A percentile compares a stretch with the other conserved stretches of the same genome.
Conservation (phyloP, 2,113 vertebrate genomes). For the Python bivittatus region DNA sequence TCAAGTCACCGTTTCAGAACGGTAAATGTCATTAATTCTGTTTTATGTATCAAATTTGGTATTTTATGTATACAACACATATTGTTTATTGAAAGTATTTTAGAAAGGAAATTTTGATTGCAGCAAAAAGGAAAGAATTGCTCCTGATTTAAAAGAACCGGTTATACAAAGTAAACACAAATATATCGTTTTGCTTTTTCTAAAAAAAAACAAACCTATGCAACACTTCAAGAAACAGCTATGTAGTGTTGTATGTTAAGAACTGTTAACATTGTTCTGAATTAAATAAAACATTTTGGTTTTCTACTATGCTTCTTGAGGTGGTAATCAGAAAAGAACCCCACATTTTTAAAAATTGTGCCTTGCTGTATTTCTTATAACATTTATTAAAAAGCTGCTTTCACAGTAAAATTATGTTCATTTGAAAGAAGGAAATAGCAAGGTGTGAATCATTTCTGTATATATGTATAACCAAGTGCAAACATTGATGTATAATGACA, state of each 20-base stretch:
- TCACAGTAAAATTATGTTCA: conserved; percentile 77
- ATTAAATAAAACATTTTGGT: conserved; percentile 75
- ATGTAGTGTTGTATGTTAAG: conserved; percentile 81
- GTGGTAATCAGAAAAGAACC: conserved; percentile 75
- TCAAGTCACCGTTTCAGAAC: conserved; percentile 62
- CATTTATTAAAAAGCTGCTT: conserved; percentile 88
- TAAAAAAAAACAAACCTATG: conserved; percentile 81
- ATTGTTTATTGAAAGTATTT: conserved; percentile 66
- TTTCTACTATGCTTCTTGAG: conserved; percentile 79
- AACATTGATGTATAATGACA: conserved; percentile 86
- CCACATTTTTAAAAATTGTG: conserved; percentile 86
- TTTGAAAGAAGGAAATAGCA: conserved; percentile 80
- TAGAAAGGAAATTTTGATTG: conserved; percentile 64
- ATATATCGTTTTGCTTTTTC: conserved; percentile 72
- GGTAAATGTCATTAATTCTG: conserved; percentile 53
- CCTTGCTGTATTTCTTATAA: conserved; percentile 94
- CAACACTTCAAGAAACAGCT: conserved; percentile 86
- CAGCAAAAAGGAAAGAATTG: conserved; percentile 63
- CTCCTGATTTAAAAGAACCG: conserved; percentile 49
- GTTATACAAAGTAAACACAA: conserved; percentile 59
- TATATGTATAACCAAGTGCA: conserved; percentile 87
- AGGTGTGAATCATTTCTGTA: conserved; percentile 90
- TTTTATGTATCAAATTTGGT: conserved; percentile 69
- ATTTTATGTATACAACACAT: conserved; percentile 64
- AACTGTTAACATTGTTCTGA: conserved; percentile 75